These are phyloP conservation scores for Clytia hemisphaerica DNA, from an alignment of 30 jellyfish, hydroid and myxozoan genomes.

Conservation along the genomic window DNA sequence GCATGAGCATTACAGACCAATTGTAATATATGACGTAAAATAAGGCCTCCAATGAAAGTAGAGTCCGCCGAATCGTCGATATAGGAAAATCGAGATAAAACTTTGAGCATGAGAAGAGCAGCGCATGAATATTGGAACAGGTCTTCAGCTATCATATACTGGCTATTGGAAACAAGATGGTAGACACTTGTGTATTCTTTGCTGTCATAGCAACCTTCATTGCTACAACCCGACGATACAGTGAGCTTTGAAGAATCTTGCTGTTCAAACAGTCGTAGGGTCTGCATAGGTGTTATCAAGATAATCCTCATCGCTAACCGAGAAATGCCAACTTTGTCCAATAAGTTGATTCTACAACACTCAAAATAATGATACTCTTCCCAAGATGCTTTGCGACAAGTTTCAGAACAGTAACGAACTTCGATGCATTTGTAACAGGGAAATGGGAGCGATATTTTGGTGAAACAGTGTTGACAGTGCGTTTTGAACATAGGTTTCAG, in stretches of 20 bases:
- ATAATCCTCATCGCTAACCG: conserved; percentile 51
- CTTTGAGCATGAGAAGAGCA: conserved; percentile 25
- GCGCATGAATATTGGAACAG: conserved; percentile 44
- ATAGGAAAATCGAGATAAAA: conserved; percentile 15
- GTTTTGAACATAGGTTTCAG: conserved; percentile 39
- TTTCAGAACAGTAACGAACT: conserved; percentile 47
- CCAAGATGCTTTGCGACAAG: conserved; percentile 55
- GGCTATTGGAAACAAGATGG: conserved; percentile 47
- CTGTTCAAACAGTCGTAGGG: background rate
- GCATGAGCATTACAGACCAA: conserved; percentile 80
- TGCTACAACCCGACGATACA: conserved; percentile 4
- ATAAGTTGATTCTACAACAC: conserved; percentile 32
- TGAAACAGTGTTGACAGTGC: conserved; percentile 63
- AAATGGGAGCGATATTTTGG: background rate
- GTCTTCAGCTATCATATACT: conserved; percentile 19
- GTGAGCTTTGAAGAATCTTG: background rate
- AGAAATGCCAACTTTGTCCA: conserved; percentile 66
- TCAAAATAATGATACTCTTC: conserved; percentile 50
- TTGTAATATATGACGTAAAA: conserved; percentile 72
- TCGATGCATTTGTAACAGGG: conserved; percentile 57
- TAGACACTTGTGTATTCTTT: conserved; percentile 44
- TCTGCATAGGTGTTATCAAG: conserved; percentile 12
- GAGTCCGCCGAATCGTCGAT: conserved; percentile 9
- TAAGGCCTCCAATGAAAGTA: conserved; percentile 32
- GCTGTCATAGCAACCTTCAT: background rate